These are phyloP conservation scores for Sciurus niger DNA, from an alignment of 2,113 vertebrate genomes.

Conservation along the genomic window DNA sequence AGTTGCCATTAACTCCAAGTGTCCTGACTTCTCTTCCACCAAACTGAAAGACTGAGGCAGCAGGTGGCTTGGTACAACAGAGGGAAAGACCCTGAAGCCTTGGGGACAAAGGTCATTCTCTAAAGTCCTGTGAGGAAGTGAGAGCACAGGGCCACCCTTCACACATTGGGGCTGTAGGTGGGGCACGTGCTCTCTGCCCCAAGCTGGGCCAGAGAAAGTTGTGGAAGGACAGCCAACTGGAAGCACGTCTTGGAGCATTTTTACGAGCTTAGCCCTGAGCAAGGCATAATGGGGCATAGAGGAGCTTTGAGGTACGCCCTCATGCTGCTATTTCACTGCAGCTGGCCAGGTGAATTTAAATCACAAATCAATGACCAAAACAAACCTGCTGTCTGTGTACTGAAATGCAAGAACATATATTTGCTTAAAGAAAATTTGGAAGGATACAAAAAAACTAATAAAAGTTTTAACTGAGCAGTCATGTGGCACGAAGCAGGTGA, in stretches of 20 bases:
- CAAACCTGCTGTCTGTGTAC: slow-evolving; percentile 35
- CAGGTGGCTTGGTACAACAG: not conserved
- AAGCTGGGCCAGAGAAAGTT: slow-evolving; percentile 50
- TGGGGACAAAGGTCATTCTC: slow-evolving; percentile 35
- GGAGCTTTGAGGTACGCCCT: not conserved
- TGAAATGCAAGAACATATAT: slow-evolving; percentile 52
- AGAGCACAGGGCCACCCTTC: slow-evolving; percentile 46
- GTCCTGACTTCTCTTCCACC: slow-evolving; percentile 18
- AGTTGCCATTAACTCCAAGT: not conserved
- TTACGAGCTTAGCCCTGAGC: not conserved
- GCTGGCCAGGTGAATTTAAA: slow-evolving; percentile 55
- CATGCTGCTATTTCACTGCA: not conserved
- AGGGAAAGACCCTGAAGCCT: not conserved
- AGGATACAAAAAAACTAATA: slow-evolving; percentile 58
- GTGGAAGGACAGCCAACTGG: slow-evolving; percentile 53
- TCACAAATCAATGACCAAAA: slow-evolving; percentile 17
- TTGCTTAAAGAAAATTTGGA: slow-evolving; percentile 63
- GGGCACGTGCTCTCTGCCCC: slow-evolving; percentile 16
- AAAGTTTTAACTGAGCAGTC: slow-evolving; percentile 25
- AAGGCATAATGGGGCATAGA: not conserved
- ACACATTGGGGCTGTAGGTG: not conserved
- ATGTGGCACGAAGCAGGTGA: not conserved
- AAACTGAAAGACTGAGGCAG: not conserved
- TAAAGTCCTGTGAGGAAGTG: slow-evolving; percentile 72
- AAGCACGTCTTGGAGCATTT: slow-evolving; percentile 35